Conservation (phyloP, 2,113 vertebrate species). For the Marcusenius ussheri region DNA sequence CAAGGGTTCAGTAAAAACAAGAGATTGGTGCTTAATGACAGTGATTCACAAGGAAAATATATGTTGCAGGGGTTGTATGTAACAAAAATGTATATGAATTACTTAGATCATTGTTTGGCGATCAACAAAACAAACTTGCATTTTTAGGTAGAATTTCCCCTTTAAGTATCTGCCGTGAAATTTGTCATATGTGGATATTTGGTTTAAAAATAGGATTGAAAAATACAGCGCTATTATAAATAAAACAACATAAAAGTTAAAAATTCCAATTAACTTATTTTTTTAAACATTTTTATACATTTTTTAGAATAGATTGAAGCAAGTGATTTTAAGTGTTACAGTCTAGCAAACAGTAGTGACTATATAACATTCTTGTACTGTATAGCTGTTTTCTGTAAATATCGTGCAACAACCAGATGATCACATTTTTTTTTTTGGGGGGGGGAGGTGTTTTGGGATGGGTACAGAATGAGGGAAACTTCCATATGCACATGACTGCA, state of each 20-base stretch:
- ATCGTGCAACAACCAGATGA: neutral
- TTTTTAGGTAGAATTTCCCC: neutral
- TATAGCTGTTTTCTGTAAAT: neutral
- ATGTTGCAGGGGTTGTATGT: neutral
- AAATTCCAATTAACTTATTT: neutral
- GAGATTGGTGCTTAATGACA: neutral
- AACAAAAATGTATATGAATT: too few species aligned
- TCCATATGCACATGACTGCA: neutral
- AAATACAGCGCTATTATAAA: neutral
- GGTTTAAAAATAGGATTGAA: neutral
- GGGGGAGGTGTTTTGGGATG: neutral
- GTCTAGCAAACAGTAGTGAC: neutral
- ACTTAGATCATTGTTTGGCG: neutral
- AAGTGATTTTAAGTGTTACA: neutral
- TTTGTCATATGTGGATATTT: neutral
- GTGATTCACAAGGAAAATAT: neutral
- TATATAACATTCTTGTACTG: neutral
- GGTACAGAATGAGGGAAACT: neutral
- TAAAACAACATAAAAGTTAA: neutral
- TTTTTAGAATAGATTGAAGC: neutral
- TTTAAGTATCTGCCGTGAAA: neutral
- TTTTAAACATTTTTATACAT: neutral
- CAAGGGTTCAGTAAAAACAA: neutral
- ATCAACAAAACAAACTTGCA: neutral
- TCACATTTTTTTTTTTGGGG: neutral